phyloP scores from a whole-genome alignment of 2,797 vertebrate species.

The Cheirogaleus major region DNA sequence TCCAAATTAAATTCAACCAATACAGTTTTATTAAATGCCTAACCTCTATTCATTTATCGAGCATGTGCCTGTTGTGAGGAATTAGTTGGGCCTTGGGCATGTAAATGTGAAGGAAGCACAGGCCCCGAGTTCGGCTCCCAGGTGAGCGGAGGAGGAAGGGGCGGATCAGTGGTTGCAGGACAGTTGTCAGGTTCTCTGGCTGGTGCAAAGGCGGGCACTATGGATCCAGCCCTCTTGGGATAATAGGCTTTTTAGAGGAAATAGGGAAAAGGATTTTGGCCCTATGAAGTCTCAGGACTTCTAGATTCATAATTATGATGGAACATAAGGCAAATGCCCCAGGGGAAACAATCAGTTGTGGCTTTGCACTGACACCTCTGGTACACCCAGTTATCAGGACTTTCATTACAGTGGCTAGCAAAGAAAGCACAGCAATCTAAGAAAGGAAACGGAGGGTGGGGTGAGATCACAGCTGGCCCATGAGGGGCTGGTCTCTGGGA shows the following conservation, averaged over 20 bases:
- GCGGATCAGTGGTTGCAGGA: not conserved
- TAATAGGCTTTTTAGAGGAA: not conserved
- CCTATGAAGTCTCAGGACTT: not conserved
- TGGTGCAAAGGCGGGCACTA: not conserved
- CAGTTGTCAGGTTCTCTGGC: not conserved
- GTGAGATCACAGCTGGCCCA: not conserved
- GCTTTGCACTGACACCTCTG: not conserved
- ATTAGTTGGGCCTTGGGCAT: not conserved
- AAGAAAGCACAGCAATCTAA: not conserved
- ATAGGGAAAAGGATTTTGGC: not conserved
- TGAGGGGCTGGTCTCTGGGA: not conserved
- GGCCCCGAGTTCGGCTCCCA: rapidly evolving
- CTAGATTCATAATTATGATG: not conserved
- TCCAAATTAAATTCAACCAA: not conserved
- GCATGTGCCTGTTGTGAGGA: not conserved
- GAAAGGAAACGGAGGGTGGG: not conserved
- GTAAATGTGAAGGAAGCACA: not conserved
- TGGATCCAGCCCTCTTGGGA: rapidly evolving
- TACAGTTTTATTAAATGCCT: not conserved
- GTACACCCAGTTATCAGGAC: not conserved
- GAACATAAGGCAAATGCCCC: not conserved
- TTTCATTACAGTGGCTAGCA: not conserved
- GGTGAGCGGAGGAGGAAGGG: not conserved
- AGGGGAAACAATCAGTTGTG: not conserved
- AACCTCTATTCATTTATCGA: not conserved